Evolutionary conservation across 2,888 invertebrate species (phyloP).

Genomic region (Drosophila histrio): DNA sequence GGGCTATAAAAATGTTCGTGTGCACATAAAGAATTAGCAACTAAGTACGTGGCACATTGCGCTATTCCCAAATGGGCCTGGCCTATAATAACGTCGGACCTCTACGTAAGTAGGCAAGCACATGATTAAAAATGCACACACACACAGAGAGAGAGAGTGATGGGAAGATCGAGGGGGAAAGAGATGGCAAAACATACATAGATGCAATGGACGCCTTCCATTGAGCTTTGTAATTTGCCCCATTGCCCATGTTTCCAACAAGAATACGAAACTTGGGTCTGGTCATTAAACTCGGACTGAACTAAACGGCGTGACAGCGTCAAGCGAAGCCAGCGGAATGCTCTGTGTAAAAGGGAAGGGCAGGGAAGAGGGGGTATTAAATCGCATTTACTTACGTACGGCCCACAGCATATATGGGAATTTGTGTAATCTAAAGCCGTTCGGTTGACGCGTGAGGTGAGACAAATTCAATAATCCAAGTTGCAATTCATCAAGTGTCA

Average conservation of each 20-base stretch:
- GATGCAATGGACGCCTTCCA: conserved; percentile 37
- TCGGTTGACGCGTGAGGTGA: conserved; percentile 1
- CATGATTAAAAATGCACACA: conserved; percentile 74
- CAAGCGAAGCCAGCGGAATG: conserved; percentile 41
- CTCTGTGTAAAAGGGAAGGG: not conserved
- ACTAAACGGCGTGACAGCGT: conserved; percentile 12
- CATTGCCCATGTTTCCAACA: conserved; percentile 28
- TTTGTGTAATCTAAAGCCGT: conserved; percentile 43
- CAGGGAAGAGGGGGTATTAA: not conserved
- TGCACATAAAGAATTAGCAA: conserved; percentile 75
- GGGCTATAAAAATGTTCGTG: conserved; percentile 64
- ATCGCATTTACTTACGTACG: conserved; percentile 14
- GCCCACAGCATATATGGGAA: not conserved
- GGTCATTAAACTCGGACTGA: conserved; percentile 54
- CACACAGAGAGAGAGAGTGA: conserved; percentile 8
- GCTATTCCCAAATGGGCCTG: conserved; percentile 68
- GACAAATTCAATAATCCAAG: conserved; percentile 29
- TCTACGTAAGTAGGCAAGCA: conserved; percentile 68
- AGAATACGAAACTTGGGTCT: conserved; percentile 43
- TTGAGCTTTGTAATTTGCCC: conserved; percentile 36
- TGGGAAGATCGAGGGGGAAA: not conserved
- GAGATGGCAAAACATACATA: conserved; percentile 11
- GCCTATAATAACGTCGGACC: conserved; percentile 59
- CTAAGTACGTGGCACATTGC: conserved; percentile 73
- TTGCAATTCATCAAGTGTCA: conserved; percentile 29